Evolutionary conservation across 1,140 invertebrate species (phyloP).

Genomic region (Neodiprion fabricii): DNA sequence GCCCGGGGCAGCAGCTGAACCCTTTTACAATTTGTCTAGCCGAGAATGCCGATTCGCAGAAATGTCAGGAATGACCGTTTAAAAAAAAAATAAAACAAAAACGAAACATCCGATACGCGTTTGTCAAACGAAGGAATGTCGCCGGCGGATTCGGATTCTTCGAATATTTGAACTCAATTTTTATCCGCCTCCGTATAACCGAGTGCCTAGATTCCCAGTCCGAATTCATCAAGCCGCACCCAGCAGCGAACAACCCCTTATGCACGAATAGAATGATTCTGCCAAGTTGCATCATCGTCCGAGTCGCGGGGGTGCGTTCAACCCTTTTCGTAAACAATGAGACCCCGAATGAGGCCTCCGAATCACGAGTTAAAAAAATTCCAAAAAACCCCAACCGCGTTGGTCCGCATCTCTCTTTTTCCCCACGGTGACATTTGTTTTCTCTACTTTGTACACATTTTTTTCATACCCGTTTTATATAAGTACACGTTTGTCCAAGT

Average conservation of each 20-base stretch:
- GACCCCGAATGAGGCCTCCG: background rate
- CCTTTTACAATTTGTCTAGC: background rate
- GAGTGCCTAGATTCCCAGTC: background rate
- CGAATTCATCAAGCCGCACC: background rate
- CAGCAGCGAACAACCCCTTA: background rate
- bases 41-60: background rate
- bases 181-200: background rate
- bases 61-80: background rate
- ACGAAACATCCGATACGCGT: too few relatives aligned
- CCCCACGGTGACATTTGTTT: constrained; percentile 7
- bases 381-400: too few relatives aligned
- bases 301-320: background rate
- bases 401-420: background rate
- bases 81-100: too few relatives aligned
- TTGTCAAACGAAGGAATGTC: too few relatives aligned
- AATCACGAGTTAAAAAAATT: too few relatives aligned
- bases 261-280: background rate
- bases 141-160: too few relatives aligned
- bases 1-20: too few relatives aligned
- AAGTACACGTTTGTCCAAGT: too few relatives aligned
- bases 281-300: background rate
- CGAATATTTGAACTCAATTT: too few relatives aligned
- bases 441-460: background rate
- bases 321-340: background rate
- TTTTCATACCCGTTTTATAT: background rate